Conservation (phyloP, 2,888 invertebrate genomes). For the Acrobasis consociella region DNA sequence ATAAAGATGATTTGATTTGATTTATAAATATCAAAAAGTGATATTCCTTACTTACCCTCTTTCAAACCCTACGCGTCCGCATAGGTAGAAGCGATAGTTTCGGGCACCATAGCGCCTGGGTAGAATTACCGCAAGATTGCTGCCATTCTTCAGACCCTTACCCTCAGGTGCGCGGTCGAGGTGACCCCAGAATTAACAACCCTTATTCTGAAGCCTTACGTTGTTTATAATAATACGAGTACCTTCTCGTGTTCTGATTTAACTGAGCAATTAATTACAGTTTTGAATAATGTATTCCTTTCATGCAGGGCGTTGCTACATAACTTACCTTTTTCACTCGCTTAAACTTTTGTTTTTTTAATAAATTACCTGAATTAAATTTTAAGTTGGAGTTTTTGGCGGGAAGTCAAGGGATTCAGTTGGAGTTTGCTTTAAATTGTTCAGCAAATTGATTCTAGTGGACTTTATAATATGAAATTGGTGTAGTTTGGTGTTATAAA, state of each 20-base stretch:
- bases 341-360: not conserved
- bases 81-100: constrained; percentile 49
- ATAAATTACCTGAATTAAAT: too few relatives aligned
- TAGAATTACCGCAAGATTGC: constrained; percentile 72
- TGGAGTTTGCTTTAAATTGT: too few relatives aligned
- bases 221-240: constrained; percentile 11
- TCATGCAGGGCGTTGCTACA: not conserved
- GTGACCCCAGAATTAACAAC: constrained; percentile 34
- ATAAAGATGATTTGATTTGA: too few relatives aligned
- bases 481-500: too few relatives aligned
- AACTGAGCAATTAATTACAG: constrained; percentile 1
- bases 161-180: constrained; percentile 43
- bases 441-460: too few relatives aligned
- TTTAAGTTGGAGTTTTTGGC: too few relatives aligned
- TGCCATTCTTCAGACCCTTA: constrained; percentile 65
- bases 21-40: too few relatives aligned
- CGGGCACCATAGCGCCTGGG: constrained; percentile 41
- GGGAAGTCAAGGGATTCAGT: too few relatives aligned
- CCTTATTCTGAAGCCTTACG: constrained; percentile 21
- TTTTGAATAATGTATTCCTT: constrained; percentile 1
- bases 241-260: constrained; percentile 13
- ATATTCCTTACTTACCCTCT: too few relatives aligned
- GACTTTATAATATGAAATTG: too few relatives aligned
- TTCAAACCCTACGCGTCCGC: too few relatives aligned
- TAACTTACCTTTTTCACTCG: too few relatives aligned